These are phyloP conservation scores for Apocheima hispidaria DNA, from an alignment of 2,888 invertebrate genomes.

Conservation along the genomic window DNA sequence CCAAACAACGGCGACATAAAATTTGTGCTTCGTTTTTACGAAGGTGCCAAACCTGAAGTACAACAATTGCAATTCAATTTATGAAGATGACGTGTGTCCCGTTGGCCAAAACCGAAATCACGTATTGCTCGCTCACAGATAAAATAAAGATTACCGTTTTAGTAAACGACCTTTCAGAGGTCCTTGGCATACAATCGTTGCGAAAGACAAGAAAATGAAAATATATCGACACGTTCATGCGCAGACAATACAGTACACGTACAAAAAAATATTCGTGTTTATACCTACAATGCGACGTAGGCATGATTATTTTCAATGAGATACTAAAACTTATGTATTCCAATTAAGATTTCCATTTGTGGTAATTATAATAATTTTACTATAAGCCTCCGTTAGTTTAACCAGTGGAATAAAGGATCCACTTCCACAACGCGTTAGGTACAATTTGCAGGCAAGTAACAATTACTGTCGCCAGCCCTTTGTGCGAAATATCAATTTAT, in stretches of 20 bases:
- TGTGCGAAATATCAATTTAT: constrained; percentile 69
- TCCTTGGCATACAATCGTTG: constrained; percentile 78
- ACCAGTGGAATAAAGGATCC: constrained; percentile 64
- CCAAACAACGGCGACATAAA: constrained; percentile 47
- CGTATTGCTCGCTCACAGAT: constrained; percentile 67
- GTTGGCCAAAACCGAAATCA: constrained; percentile 66
- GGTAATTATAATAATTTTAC: constrained; percentile 8
- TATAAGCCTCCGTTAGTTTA: constrained; percentile 52
- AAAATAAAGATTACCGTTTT: constrained; percentile 84
- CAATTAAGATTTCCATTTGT: constrained; percentile 16
- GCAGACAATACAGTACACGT: constrained; percentile 35
- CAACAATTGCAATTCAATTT: constrained; percentile 35
- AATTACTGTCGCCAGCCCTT: constrained; percentile 71
- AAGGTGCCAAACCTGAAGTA: constrained; percentile 28
- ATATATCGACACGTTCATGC: constrained; percentile 58
- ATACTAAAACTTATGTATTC: constrained; percentile 11
- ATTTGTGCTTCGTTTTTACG: constrained; percentile 15
- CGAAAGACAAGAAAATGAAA: constrained; percentile 72
- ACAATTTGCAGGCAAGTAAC: constrained; percentile 61
- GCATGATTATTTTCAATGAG: constrained; percentile 19
- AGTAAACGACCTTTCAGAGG: constrained; percentile 77
- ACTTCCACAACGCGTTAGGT: constrained; percentile 60
- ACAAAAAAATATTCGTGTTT: constrained; percentile 43
- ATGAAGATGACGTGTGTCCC: constrained; percentile 44
- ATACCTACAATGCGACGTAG: constrained; percentile 11